phyloP scores from a whole-genome alignment of 2,888 invertebrate species.

The Erebia ligea region DNA sequence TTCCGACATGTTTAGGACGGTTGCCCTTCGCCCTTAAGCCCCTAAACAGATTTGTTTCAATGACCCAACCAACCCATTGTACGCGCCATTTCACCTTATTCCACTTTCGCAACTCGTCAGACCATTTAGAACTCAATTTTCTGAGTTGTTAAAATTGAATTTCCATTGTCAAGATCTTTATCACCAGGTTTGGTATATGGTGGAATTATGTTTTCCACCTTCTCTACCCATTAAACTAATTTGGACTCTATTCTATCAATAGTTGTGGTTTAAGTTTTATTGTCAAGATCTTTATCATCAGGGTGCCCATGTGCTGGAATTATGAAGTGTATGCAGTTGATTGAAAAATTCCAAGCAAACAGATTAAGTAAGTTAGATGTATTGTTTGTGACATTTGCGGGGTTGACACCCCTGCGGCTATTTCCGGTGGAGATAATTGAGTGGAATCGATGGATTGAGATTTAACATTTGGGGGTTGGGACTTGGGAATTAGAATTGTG shows the following conservation, averaged over 20 bases:
- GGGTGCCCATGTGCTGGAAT: slow-evolving; percentile 63
- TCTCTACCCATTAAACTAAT: slow-evolving; percentile 33
- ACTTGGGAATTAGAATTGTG: background rate
- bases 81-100: slow-evolving; percentile 68
- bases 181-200: slow-evolving; percentile 56
- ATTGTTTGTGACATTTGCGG: slow-evolving; percentile 66
- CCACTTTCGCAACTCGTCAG: slow-evolving; percentile 39
- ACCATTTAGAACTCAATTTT: slow-evolving; percentile 39
- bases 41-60: slow-evolving; percentile 70
- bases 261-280: slow-evolving; percentile 44
- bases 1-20: slow-evolving; percentile 43
- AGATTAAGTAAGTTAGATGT: slow-evolving; percentile 59
- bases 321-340: slow-evolving; percentile 71
- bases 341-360: slow-evolving; percentile 74
- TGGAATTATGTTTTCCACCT: slow-evolving; percentile 47
- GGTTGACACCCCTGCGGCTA: slow-evolving; percentile 55
- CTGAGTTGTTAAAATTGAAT: slow-evolving; percentile 38
- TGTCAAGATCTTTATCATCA: slow-evolving; percentile 58
- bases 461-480: background rate
- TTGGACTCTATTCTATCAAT: slow-evolving; percentile 30
- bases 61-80: slow-evolving; percentile 60
- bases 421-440: slow-evolving; percentile 51
- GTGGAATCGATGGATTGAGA: slow-evolving; percentile 34
- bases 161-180: slow-evolving; percentile 56
- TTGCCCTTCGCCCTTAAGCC: slow-evolving; percentile 65